Percentiles rank a stretch among this genome's conserved stretches.
These are phyloP conservation scores for Neoitamus cyanurus DNA, from an alignment of 2,888 invertebrate genomes.

Conservation along the genomic window DNA sequence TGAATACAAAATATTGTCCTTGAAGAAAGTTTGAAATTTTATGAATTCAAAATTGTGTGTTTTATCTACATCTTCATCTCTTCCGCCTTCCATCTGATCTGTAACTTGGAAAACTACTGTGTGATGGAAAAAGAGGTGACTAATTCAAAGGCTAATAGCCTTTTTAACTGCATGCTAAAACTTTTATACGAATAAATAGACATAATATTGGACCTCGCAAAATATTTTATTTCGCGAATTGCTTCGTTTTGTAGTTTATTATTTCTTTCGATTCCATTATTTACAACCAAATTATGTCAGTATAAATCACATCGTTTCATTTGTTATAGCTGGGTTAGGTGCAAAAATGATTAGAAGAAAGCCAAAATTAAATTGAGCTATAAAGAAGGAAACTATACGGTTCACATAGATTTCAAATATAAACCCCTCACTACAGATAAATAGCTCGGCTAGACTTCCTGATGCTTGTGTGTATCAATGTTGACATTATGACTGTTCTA, in stretches of 20 bases:
- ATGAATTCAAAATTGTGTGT: background rate
- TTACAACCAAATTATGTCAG: too few relatives aligned
- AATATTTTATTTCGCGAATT: background rate
- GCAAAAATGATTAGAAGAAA: too few relatives aligned
- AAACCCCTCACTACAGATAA: background rate
- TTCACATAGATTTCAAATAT: background rate
- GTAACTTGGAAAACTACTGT: background rate
- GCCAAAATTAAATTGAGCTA: too few relatives aligned
- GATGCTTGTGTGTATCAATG: background rate
- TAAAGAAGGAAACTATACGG: too few relatives aligned
- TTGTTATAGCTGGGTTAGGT: background rate
- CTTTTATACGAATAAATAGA: background rate
- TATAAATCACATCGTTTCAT: too few relatives aligned
- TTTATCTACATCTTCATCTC: background rate
- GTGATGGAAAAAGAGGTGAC: background rate
- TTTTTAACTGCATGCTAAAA: background rate
- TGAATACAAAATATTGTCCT: background rate
- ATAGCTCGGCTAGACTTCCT: background rate
- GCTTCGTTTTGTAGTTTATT: too few relatives aligned
- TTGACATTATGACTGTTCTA: slow-evolving; percentile 29
- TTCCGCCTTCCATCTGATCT: background rate
- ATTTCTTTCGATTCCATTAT: too few relatives aligned
- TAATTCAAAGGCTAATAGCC: background rate
- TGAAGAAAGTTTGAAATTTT: background rate
- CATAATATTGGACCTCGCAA: background rate